These are phyloP conservation scores for Tortricodes alternella DNA, from an alignment of 2,888 invertebrate species.

Conservation along the genomic window DNA sequence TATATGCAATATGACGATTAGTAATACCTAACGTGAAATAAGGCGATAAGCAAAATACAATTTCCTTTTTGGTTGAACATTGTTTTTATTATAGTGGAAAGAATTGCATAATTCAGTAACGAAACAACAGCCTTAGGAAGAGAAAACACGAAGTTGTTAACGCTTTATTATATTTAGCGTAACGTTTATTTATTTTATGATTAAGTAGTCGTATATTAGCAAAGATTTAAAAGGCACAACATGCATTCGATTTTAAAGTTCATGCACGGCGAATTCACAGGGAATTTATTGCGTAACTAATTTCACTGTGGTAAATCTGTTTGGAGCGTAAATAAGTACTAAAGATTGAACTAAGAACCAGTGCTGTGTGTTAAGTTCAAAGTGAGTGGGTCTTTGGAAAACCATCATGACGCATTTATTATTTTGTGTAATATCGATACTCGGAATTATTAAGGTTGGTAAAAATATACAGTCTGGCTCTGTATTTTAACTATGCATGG, in stretches of 20 bases:
- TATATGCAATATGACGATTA: slow-evolving; percentile 4
- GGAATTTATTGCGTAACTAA: slow-evolving; percentile 71
- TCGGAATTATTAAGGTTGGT: slow-evolving; percentile 53
- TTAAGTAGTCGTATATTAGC: slow-evolving; percentile 9
- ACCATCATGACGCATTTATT: slow-evolving; percentile 25
- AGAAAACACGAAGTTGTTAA: background rate
- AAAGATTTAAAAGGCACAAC: slow-evolving; percentile 1
- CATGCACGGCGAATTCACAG: slow-evolving; percentile 55
- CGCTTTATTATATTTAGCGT: background rate
- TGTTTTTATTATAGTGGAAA: slow-evolving; percentile 6
- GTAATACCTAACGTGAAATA: slow-evolving; percentile 24
- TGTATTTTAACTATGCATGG: background rate
- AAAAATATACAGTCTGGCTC: slow-evolving; percentile 33
- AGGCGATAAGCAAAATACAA: slow-evolving; percentile 22
- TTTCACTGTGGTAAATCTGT: slow-evolving; percentile 54
- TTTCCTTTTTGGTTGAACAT: background rate
- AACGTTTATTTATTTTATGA: no score
- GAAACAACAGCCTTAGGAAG: background rate
- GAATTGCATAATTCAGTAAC: slow-evolving; percentile 16
- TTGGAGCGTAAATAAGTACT: slow-evolving; percentile 54
- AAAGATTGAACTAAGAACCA: slow-evolving; percentile 44
- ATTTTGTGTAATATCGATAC: slow-evolving; percentile 18
- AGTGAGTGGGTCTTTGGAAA: slow-evolving; percentile 45
- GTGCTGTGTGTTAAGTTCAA: slow-evolving; percentile 46
- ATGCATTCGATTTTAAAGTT: slow-evolving; percentile 32